Evolutionary conservation across 1,140 invertebrate species (phyloP), one percentile per base, ranked within the genome.

Genomic region (Pseudomyrmex cubaensis): DNA sequence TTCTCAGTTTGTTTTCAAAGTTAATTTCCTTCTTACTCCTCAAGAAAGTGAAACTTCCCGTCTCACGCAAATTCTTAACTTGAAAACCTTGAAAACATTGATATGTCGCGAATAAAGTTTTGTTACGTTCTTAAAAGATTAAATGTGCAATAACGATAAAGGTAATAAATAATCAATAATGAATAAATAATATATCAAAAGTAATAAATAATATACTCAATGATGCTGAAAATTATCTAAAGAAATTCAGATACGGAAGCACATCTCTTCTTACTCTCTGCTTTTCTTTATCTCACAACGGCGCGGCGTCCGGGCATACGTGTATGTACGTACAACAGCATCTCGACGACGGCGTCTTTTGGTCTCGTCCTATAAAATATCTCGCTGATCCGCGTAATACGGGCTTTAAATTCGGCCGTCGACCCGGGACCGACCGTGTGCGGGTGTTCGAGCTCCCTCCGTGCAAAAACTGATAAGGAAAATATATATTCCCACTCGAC

Each of bases 401-500:
- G 25, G 78, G 46, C 77, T 83, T 73, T 72, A 87, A 86, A 86
- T 84, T 87, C 61, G 85, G 56, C 48, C 85, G 69, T 22, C 50
- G 85, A 74, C 56, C 77, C 22, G 25, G 7, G 57, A 35, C 10
- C 44, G 50, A 25, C 20, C 56, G 67, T 50, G 35, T 44, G 66
- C 57, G 73, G 1, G 56, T 59, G 46, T 64, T 56, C 69, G 66
- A 57, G 61, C 20, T 22, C 20, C 48, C 22, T 25, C 67, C 75
- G 75, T 84, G 82, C 72, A 85, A 89, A 87, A 89, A 86, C 85
- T 85, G 87, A 89, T 88, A 89, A 86, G 76, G 67, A 62, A 86
- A 84, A 86, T 82, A 86, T 88, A 86, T 88, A 88, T 86, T 74
- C 82, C 50, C 59, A 88, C 80, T 87, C 25, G 72, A 80, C 74